These are phyloP conservation scores for Lasioglossum villosulum DNA, from an alignment of 2,888 invertebrate species.

Conservation along the genomic window DNA sequence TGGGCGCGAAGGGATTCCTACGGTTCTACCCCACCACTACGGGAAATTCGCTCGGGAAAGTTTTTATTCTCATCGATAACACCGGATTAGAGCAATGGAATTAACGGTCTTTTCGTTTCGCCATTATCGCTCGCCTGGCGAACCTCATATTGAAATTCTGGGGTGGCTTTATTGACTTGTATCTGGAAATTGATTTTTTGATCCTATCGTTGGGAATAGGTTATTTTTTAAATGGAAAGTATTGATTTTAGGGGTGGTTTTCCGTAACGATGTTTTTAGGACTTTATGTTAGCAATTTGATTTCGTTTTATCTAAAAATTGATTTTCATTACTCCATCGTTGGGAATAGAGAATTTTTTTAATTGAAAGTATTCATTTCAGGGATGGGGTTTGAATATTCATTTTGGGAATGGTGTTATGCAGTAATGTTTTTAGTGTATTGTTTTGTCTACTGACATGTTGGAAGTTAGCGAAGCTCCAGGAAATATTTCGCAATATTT, in stretches of 20 bases:
- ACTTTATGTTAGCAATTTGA: too few species aligned
- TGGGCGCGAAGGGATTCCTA: background rate
- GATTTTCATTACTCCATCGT: background rate
- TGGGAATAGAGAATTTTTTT: background rate
- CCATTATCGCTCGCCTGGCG: constrained; percentile 14
- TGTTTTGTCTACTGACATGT: background rate
- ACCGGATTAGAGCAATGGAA: constrained; percentile 35
- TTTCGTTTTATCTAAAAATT: background rate
- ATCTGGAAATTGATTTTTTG: constrained; percentile 9
- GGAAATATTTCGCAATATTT: background rate
- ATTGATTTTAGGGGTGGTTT: background rate
- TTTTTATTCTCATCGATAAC: constrained; percentile 44
- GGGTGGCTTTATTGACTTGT: background rate
- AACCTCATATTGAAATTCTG: constrained; percentile 30
- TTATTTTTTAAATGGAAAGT: background rate
- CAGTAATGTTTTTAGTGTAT: background rate
- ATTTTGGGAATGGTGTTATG: background rate
- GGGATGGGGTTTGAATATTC: background rate
- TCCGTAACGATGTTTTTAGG: too few species aligned
- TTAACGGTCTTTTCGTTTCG: constrained; percentile 38
- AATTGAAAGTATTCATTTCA: background rate
- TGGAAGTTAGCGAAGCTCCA: background rate
- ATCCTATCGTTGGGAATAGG: background rate
- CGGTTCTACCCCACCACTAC: background rate
- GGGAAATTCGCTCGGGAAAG: constrained; percentile 24